Evolutionary conservation across 2,113 vertebrate genomes (phyloP).

Genomic region (Pleuronectes platessa): DNA sequence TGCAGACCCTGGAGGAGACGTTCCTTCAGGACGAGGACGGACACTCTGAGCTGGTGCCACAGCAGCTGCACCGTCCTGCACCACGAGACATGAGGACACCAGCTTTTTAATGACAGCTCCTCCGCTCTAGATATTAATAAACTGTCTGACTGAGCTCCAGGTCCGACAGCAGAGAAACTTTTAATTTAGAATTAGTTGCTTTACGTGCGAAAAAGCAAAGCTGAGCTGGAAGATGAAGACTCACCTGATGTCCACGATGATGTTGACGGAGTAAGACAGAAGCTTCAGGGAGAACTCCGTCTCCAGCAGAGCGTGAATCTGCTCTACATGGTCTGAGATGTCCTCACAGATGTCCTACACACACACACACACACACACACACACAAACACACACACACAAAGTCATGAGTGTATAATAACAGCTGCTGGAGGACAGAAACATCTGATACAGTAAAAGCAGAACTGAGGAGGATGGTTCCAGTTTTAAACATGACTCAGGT

Average conservation of each 20-base stretch:
- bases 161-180: no score
- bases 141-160: no score
- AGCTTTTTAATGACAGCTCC: no score
- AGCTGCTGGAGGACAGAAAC: not conserved
- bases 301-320: constrained; percentile 97
- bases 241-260: constrained; percentile 95
- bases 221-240: no score
- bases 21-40: constrained; percentile 95
- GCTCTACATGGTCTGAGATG: constrained; percentile 98
- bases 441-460: constrained; percentile 47
- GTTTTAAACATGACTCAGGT: constrained; percentile 63
- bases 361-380: constrained; percentile 33
- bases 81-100: not conserved
- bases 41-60: constrained; percentile 98
- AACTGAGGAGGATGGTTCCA: constrained; percentile 39
- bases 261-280: constrained; percentile 96
- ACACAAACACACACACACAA: constrained; percentile 27
- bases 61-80: constrained; percentile 88
- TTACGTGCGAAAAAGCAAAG: no score
- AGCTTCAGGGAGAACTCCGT: constrained; percentile 98
- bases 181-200: no score
- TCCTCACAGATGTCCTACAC: constrained; percentile 97
- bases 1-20: constrained; percentile 98
- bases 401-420: not conserved
- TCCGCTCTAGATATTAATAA: not conserved